Base-by-base conservation (phyloP, 2,797 vertebrate species). In the Trachops cirrhosus region DNA sequence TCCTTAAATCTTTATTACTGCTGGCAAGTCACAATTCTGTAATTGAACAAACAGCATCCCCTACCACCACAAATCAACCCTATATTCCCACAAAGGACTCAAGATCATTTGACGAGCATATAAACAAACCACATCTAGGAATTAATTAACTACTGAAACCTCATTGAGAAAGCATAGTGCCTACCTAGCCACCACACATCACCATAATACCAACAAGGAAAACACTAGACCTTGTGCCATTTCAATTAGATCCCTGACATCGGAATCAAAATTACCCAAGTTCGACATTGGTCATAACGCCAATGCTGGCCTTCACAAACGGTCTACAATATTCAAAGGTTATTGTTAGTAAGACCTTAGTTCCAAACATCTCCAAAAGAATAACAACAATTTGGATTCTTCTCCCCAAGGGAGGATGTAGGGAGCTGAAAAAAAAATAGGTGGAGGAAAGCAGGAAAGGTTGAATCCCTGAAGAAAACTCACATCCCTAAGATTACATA, bases 401-500 rank as follows among this genome's bases (percentile, higher is more conserved):
- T 96, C 67, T 97, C 67, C 29, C 57, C 46, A 71, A 29, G 92
- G 71, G 16, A 95, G 19, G 16, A 54, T 29, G 86, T 89, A 32
- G 64, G 79, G 34, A 78, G 29, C 64, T 94, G 59, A 96, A 90
- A 94, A 75, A 86, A 85, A 82, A 54, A 64, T 26, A 84, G 37
- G 62, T 79, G 50, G 86, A 87, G 48, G 50, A 89, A 78, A 94
- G 59, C 62, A 93, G 44, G 71, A 97, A 97, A 94, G 62, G 41
- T 86, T 88, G 93, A 96, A 95, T 96, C 46, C 41, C 67, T 79
- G 22, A 91, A 97, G 86, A 95, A 97, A 97, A 92, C 37, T 70
- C 41, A 91, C 39, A 94, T 94, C 93, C 83, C 68, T 95, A 96
- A 83, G 93, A 96, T 97, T 97, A 96, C 97, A 96, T 97, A 97